A percentile compares a stretch with the other conserved stretches of the same genome.
Evolutionary conservation across 2,888 invertebrate species (phyloP).

Genomic region (Nymphalis polychloros): DNA sequence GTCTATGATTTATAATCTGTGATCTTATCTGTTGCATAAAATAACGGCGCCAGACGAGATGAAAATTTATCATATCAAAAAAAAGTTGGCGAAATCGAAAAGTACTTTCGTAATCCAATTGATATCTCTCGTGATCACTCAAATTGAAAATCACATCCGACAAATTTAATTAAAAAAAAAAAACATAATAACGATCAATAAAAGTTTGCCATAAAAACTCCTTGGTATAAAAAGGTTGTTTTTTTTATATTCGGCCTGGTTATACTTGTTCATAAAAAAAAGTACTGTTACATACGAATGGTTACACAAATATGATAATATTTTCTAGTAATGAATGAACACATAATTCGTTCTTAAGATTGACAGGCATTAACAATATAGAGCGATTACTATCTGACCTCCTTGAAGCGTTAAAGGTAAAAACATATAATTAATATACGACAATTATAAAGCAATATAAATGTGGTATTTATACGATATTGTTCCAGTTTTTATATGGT

Average conservation of each 20-base stretch:
- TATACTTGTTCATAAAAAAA: neutral
- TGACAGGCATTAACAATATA: constrained; percentile 18
- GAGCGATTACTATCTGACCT: constrained; percentile 21
- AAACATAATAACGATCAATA: constrained; percentile 14
- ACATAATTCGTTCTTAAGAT: constrained; percentile 15
- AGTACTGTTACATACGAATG: constrained; percentile 6
- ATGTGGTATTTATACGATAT: constrained; percentile 8
- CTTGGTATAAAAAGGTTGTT: constrained; percentile 1
- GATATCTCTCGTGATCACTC: constrained; percentile 25
- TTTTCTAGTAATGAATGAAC: constrained; percentile 2
- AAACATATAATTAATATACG: constrained; percentile 6
- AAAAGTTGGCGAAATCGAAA: constrained; percentile 20
- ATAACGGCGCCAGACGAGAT: constrained; percentile 33
- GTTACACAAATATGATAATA: constrained; percentile 15
- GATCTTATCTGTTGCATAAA: constrained; percentile 38
- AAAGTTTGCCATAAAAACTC: constrained; percentile 20
- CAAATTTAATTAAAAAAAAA: constrained; percentile 26
- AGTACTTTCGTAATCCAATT: constrained; percentile 14
- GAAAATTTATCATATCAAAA: constrained; percentile 22
- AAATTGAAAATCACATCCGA: constrained; percentile 11
- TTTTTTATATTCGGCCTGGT: constrained; percentile 9
- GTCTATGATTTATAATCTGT: neutral
- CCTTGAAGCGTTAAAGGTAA: constrained; percentile 8
- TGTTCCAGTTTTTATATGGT: neutral
- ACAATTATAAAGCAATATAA: constrained; percentile 9